phyloP scores from a whole-genome alignment of 2,797 vertebrate genomes.

The Chromobotia macracanthus region DNA sequence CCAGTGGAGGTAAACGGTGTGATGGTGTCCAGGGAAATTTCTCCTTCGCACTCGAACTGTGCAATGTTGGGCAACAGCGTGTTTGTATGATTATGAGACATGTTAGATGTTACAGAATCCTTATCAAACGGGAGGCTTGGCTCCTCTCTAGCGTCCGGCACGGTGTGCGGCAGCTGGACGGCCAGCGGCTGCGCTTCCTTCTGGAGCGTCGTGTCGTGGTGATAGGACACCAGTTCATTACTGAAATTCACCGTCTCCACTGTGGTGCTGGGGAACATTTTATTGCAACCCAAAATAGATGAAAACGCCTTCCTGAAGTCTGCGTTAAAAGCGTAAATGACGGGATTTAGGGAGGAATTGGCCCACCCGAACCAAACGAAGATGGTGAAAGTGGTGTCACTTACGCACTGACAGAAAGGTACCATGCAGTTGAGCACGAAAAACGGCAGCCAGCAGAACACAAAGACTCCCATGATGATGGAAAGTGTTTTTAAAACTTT shows the following conservation, averaged over 20 bases:
- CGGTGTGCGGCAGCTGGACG: constrained; percentile 58
- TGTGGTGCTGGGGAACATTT: constrained; percentile 57
- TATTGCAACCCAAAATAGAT: constrained; percentile 68
- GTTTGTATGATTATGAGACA: constrained; percentile 52
- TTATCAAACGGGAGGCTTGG: constrained; percentile 58
- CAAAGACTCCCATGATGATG: constrained; percentile 71
- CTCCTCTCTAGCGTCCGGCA: constrained; percentile 43
- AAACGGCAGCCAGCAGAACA: constrained; percentile 76
- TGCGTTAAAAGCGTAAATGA: constrained; percentile 74
- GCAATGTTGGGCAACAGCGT: constrained; percentile 64
- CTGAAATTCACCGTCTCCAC: constrained; percentile 71
- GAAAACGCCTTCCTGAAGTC: constrained; percentile 74
- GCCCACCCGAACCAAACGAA: constrained; percentile 77
- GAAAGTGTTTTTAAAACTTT: constrained; percentile 78
- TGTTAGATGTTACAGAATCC: constrained; percentile 65
- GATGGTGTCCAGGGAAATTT: constrained; percentile 64
- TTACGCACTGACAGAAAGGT: constrained; percentile 68
- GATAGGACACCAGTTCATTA: constrained; percentile 74
- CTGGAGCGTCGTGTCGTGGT: constrained; percentile 65
- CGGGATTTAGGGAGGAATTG: constrained; percentile 74
- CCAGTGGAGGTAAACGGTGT: constrained; percentile 54
- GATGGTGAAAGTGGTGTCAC: constrained; percentile 65
- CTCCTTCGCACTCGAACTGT: constrained; percentile 62
- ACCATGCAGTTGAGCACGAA: constrained; percentile 76
- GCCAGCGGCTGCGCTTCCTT: constrained; percentile 65